Evolutionary conservation across 2,113 vertebrate species (phyloP), one percentile per base, ranked within the genome.

Genomic region (Melanostigma gelatinosum): DNA sequence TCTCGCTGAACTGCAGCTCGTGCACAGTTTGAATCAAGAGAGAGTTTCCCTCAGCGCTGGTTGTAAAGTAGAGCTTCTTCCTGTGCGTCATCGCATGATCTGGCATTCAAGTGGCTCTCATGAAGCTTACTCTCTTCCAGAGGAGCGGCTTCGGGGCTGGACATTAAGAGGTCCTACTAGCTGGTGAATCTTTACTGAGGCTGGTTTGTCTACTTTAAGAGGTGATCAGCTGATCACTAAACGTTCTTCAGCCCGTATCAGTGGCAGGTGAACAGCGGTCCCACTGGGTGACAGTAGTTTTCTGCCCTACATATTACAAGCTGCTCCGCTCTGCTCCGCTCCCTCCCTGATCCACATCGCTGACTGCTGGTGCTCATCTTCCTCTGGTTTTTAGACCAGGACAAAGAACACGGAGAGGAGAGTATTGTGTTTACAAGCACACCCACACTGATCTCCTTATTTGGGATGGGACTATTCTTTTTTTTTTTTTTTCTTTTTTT

Each of bases 311-410:
- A 5, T 57, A 34, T 42, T 66, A 46, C 65, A 72, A 60, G 70
- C 72, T 50, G 4, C 74, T 85, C 72, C 3, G 50, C 83, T 85
- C 72, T 2, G 50, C 83, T 73, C 80, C 76, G 79, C 68, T 54
- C 79, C 78, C 77, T 79, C 82, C 76, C 77, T 57, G 72, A 62
- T 78, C 86, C 85, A 84, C 80, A 71, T 16, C 64, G 71, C 85
- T 75, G 83, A 87, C 80, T 78, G 42, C 88, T 87, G 87, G 91
- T 83, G 84, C 86, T 90, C 81, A 46, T 73, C 80, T 75, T 82
- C 73, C 80, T 57, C 83, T 80, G 66, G 75, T 68, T 84, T 34
- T 75, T 63, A 88, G 85, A 89, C 84, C 88, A 84, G 89, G 89
- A 88, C 70, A 2, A 89, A 85, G 84, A 89, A 89, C 77, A 77